phyloP scores from a whole-genome alignment of 2,113 vertebrate genomes.

The Stomatorhinus ivindoensis region DNA sequence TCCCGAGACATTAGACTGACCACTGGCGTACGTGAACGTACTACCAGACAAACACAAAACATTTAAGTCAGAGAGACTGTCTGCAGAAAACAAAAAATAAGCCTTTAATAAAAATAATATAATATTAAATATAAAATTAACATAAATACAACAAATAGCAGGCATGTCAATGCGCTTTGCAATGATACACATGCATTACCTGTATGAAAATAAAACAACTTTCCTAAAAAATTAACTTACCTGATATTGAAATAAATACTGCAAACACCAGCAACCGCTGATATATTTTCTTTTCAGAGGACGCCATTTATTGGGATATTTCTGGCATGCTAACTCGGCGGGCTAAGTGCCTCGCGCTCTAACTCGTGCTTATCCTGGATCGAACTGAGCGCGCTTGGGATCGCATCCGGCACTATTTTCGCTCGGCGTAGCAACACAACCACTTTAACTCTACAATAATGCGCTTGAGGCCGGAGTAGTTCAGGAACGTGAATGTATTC shows the following conservation, averaged over 20 bases:
- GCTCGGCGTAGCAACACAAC: slow-evolving; percentile 30
- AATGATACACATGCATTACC: not conserved
- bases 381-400: slow-evolving; percentile 20
- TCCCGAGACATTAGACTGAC: not conserved
- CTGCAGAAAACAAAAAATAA: not conserved
- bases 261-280: slow-evolving; percentile 54
- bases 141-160: not conserved
- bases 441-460: not conserved
- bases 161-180: not conserved
- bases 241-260: slow-evolving; percentile 54
- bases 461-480: slow-evolving; percentile 10
- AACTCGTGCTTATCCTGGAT: slow-evolving; percentile 31
- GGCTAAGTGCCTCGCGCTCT: slow-evolving; percentile 31
- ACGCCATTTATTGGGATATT: slow-evolving; percentile 60
- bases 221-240: slow-evolving; percentile 41
- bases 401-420: slow-evolving; percentile 33
- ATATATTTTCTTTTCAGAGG: slow-evolving; percentile 48
- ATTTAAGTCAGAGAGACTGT: not conserved
- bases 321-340: slow-evolving; percentile 49
- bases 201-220: not conserved
- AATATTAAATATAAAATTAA: not conserved
- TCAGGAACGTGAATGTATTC: slow-evolving; percentile 8
- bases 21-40: not conserved
- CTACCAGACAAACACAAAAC: not conserved
- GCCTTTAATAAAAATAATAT: not conserved